Evolutionary conservation across 2,888 invertebrate species (phyloP).

Genomic region (Thelaira solivaga): DNA sequence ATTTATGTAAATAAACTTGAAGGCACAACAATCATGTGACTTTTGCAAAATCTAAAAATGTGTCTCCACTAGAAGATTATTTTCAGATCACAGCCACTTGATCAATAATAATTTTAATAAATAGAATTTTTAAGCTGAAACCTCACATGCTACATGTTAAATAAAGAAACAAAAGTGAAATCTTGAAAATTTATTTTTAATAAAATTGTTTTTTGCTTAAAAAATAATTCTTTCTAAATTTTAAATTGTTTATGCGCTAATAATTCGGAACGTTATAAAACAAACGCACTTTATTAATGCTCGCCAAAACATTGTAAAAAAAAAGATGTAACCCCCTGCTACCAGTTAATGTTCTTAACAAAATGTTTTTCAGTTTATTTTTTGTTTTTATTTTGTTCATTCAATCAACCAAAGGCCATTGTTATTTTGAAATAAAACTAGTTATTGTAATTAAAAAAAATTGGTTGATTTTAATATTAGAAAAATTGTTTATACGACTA

Average conservation of each 20-base stretch:
- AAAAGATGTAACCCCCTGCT: neutral
- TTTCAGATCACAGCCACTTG: no score
- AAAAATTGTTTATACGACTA: no score
- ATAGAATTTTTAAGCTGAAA: neutral
- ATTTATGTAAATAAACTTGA: no score
- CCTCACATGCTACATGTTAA: no score
- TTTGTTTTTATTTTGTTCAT: neutral
- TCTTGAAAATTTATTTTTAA: neutral
- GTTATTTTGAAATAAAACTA: constrained; percentile 25
- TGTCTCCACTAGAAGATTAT: no score
- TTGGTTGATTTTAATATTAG: neutral
- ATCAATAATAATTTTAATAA: neutral
- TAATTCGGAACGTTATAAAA: neutral
- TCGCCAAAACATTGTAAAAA: neutral
- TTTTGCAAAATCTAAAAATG: no score
- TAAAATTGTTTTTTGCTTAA: neutral
- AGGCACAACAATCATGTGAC: no score
- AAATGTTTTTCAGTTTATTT: no score
- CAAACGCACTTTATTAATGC: neutral
- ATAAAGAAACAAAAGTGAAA: constrained; percentile 7
- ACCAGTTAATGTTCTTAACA: constrained; percentile 18
- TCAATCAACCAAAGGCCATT: constrained; percentile 18
- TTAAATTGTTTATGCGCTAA: neutral
- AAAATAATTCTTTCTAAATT: constrained; percentile 13
- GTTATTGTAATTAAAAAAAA: neutral